Evolutionary conservation across 1,140 invertebrate genomes (phyloP).

Genomic region (honey bee (Apis mellifera)): Amel_HAv3.1 CM009934.2:2904501-2905000

Average conservation of each 20-base stretch:
- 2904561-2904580: neutral
- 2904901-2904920: too few species aligned
- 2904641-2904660: slow-evolving; percentile 1
- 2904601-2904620: slow-evolving; percentile 33
- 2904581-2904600: slow-evolving; percentile 17
- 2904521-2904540: slow-evolving; percentile 14
- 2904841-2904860: too few species aligned
- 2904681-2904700: neutral
- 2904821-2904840: too few species aligned
- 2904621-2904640: slow-evolving; percentile 15
- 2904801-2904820: too few species aligned
- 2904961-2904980: too few species aligned
- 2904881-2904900: too few species aligned
- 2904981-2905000: too few species aligned
- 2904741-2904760: neutral
- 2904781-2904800: neutral
- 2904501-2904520: slow-evolving; percentile 43
- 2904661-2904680: neutral
- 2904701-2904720: slow-evolving; percentile 1
- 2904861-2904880: too few species aligned
- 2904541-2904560: neutral
- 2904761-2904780: neutral
- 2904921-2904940: too few species aligned
- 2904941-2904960: too few species aligned
- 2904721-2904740: neutral